Percentiles rank a stretch among this genome's conserved stretches.
phyloP scores from a whole-genome alignment of 2,797 vertebrate genomes.

The Falco columbarius region DNA sequence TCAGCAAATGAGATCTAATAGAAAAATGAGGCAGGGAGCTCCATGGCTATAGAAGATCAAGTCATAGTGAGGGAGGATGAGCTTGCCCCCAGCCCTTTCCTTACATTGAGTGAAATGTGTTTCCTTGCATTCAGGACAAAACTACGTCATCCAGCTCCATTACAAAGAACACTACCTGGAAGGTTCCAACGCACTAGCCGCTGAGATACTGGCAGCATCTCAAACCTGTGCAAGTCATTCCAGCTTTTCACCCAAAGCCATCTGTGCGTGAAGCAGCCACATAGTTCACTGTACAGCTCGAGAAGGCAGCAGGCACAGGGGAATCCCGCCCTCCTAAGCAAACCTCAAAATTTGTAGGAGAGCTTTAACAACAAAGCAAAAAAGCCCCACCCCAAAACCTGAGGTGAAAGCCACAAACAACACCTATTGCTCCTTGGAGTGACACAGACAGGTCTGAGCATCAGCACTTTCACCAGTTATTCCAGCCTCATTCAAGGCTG shows the following conservation, averaged over 20 bases:
- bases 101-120: not conserved
- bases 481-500: not conserved
- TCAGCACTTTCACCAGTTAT: not conserved
- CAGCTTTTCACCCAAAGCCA: not conserved
- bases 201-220: not conserved
- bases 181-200: not conserved
- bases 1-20: not conserved
- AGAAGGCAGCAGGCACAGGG: not conserved
- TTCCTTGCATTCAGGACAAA: not conserved
- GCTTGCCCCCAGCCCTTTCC: not conserved
- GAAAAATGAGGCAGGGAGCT: not conserved
- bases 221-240: not conserved
- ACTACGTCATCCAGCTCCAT: too few relatives aligned
- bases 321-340: not conserved
- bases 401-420: not conserved
- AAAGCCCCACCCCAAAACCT: not conserved
- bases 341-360: not conserved
- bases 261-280: not conserved
- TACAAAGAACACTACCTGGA: not conserved
- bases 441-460: too few relatives aligned
- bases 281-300: not conserved
- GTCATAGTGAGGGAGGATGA: not conserved
- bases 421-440: not conserved
- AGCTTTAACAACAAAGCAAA: not conserved
- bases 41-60: not conserved